Evolutionary conservation across 2,797 vertebrate genomes (phyloP).

Genomic region (Neoniphon sammara): DNA sequence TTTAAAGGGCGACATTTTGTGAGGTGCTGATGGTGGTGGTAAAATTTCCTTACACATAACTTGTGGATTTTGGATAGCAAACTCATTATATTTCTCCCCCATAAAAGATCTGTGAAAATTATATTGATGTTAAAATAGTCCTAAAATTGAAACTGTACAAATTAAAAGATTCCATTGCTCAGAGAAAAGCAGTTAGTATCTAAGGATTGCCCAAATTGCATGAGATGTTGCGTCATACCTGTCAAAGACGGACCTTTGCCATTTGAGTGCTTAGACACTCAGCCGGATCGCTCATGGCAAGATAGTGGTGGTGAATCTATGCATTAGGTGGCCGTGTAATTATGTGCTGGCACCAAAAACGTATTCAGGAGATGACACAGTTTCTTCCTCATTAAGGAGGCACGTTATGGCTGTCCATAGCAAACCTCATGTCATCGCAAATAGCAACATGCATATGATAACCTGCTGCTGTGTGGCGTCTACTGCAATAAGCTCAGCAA

Average conservation of each 20-base stretch:
- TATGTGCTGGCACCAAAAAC: constrained; percentile 1
- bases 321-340: background rate
- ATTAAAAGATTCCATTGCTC: background rate
- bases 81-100: background rate
- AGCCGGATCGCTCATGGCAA: background rate
- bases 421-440: background rate
- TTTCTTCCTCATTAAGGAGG: background rate
- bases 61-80: constrained; percentile 18
- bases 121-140: background rate
- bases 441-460: too few species aligned
- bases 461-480: too few species aligned
- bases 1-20: constrained; percentile 65
- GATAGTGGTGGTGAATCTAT: constrained; percentile 4
- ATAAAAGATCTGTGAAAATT: background rate
- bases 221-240: background rate
- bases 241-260: background rate
- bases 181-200: background rate
- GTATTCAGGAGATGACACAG: background rate
- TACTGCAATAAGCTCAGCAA: background rate
- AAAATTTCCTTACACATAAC: constrained; percentile 42
- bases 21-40: constrained; percentile 33
- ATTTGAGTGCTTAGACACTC: background rate
- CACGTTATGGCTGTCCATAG: background rate
- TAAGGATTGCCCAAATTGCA: background rate
- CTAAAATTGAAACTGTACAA: background rate